Conservation (phyloP, 2,113 vertebrate species). For the Coreoperca whiteheadi region DNA sequence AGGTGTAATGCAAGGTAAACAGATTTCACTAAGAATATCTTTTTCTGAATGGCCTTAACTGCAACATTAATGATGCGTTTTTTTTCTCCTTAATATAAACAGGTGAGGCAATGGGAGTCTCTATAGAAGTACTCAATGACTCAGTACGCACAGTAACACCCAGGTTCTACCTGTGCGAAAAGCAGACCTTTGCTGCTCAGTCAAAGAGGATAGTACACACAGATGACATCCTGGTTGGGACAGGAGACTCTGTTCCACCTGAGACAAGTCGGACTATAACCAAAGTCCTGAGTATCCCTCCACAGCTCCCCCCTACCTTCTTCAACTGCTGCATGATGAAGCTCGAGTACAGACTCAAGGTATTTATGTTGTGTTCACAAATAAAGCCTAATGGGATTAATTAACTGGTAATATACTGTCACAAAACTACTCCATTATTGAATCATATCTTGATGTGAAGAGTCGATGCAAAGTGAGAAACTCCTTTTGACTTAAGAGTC, state of each 20-base stretch:
- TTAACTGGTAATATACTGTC: background rate
- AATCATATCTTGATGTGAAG: background rate
- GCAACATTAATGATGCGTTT: background rate
- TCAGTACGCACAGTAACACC: constrained; percentile 62
- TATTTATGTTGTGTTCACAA: constrained; percentile 21
- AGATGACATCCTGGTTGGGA: constrained; percentile 60
- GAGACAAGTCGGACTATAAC: constrained; percentile 42
- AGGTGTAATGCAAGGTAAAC: constrained; percentile 77
- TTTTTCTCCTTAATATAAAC: background rate
- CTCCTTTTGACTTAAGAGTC: too few relatives aligned
- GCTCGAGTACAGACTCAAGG: constrained; percentile 78
- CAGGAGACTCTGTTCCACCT: constrained; percentile 60
- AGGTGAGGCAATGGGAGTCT: constrained; percentile 74
- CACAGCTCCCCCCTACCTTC: constrained; percentile 67
- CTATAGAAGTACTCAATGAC: constrained; percentile 68
- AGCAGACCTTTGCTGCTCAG: constrained; percentile 75
- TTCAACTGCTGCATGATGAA: constrained; percentile 82
- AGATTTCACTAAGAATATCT: background rate
- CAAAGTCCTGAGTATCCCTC: constrained; percentile 65
- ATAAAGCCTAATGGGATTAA: background rate
- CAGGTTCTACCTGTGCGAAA: constrained; percentile 75
- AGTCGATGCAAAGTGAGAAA: too few relatives aligned
- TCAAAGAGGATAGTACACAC: constrained; percentile 65
- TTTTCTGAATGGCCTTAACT: background rate
- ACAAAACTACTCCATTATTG: background rate